Evolutionary conservation across 2,888 invertebrate species (phyloP), one percentile per base, ranked within the genome.

Genomic region (Ommatoiulus sabulosus): DNA sequence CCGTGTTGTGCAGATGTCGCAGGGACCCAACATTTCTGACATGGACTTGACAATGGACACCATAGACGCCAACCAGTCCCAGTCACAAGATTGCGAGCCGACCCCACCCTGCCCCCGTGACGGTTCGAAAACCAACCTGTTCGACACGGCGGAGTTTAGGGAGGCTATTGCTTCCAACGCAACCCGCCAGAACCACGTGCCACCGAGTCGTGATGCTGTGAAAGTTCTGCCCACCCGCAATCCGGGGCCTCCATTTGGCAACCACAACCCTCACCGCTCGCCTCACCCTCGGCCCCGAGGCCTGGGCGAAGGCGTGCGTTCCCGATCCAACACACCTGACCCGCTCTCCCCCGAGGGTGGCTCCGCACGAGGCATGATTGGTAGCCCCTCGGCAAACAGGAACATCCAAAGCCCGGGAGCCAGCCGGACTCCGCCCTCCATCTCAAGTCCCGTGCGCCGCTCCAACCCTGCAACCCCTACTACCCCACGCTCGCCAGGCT

Each of bases 71-170:
- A 90, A 89, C 44, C 90, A 89, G 89, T 89, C 88, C 46, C 97
- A 97, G 93, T 97, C 97, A 88, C 96, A 97, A 91, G 97, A 97
- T 94, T 97, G 97, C 93, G 97, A 97, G 93, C 97, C 97, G 10
- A 97, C 97, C 91, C 97, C 97, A 87, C 91, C 91, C 84, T 89
- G 91, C 52, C 90, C 90, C n/a, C 94, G 97, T 91, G 96, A 96
- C 92, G 97, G 97, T 91, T 97, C 97, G 89, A 96, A 96, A 91
- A 96, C 95, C 91, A 97, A 97, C 93, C 96, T 97, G 93, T 97
- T 97, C 94, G 95, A 96, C 92, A 96, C 96, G 89, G 94, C 93
- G 91, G 90, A 90, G 46, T 90, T 91, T 8, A 90, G 91, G 48
- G 90, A 90, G 89, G 89, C 88, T 20, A 88, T 88, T 86, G 90